phyloP scores from a whole-genome alignment of 1,140 invertebrate species.

The Heliothis subflexa region DNA sequence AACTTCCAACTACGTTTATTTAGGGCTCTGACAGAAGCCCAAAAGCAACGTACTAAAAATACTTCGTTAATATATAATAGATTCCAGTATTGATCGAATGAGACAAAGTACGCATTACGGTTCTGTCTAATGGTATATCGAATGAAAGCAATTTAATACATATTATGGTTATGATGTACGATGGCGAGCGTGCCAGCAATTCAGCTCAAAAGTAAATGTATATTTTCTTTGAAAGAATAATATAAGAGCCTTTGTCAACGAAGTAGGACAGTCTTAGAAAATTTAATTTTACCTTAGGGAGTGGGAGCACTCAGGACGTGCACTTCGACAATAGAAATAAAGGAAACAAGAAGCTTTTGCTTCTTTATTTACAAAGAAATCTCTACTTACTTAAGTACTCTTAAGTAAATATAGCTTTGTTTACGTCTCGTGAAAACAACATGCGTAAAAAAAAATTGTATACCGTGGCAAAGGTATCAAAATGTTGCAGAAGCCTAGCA shows the following conservation, averaged over 20 bases:
- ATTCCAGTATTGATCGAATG: slow-evolving; percentile 18
- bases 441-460: background rate
- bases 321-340: background rate
- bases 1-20: slow-evolving; percentile 13
- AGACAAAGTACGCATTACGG: background rate
- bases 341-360: background rate
- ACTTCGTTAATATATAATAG: slow-evolving; percentile 23
- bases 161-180: background rate
- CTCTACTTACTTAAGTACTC: background rate
- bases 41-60: background rate
- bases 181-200: slow-evolving; percentile 19
- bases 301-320: background rate
- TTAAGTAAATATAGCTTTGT: background rate
- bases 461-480: background rate
- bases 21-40: background rate
- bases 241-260: background rate
- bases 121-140: background rate
- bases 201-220: background rate
- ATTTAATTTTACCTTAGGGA: slow-evolving; percentile 24
- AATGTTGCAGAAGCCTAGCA: slow-evolving; percentile 2
- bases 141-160: slow-evolving; percentile 8
- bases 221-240: background rate
- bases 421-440: background rate
- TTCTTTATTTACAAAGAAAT: background rate
- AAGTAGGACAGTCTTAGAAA: slow-evolving; percentile 13